A percentile compares a stretch with the other conserved stretches of the same genome.
Evolutionary conservation across 1,140 invertebrate genomes (phyloP).

Genomic region (Gerris buenoi): DNA sequence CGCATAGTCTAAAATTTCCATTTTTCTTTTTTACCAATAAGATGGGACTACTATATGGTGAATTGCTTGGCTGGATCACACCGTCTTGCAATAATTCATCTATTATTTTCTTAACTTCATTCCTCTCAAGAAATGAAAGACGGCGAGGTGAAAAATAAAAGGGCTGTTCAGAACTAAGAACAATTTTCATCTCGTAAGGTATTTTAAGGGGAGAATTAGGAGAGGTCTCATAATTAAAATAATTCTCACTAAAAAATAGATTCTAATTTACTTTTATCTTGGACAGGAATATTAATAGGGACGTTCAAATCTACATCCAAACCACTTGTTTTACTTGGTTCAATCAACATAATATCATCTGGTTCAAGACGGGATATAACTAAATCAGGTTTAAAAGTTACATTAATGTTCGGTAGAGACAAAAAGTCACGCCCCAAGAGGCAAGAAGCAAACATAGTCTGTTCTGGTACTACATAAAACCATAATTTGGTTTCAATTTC

Average conservation of each 20-base stretch:
- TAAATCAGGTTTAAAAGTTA: background rate
- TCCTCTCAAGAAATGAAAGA: background rate
- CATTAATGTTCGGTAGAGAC: background rate
- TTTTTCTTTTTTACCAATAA: constrained; percentile 33
- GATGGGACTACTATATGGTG: constrained; percentile 10
- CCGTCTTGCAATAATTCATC: background rate
- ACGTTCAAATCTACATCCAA: background rate
- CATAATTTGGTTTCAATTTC: background rate
- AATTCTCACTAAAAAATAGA: background rate
- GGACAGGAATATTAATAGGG: background rate
- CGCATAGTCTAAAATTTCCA: constrained; percentile 28
- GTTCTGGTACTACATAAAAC: background rate
- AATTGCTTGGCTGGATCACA: background rate
- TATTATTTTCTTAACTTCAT: background rate
- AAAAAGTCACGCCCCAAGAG: constrained; percentile 1
- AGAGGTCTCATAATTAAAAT: background rate
- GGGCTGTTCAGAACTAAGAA: background rate
- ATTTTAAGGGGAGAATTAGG: background rate
- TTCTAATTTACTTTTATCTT: background rate
- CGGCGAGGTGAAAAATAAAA: background rate
- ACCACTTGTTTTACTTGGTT: no score
- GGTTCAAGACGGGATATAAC: no score
- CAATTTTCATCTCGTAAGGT: constrained; percentile 6
- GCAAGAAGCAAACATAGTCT: background rate
- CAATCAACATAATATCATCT: no score